Percentiles rank a stretch among this genome's conserved stretches.
Evolutionary conservation across 2,113 vertebrate genomes (phyloP).

Genomic region (Dicerorhinus sumatrensis): DNA sequence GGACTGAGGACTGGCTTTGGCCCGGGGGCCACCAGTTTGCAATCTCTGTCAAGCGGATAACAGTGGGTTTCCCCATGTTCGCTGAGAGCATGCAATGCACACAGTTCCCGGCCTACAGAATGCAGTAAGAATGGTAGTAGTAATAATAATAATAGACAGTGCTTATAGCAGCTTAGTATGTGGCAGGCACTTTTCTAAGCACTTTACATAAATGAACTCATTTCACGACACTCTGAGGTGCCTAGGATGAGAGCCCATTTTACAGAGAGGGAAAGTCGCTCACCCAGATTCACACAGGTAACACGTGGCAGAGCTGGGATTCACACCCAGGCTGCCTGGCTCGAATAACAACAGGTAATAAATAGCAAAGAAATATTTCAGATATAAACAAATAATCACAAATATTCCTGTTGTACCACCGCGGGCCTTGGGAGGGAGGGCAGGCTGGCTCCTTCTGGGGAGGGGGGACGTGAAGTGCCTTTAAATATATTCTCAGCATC

Average conservation of each 20-base stretch:
- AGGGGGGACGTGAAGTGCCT: not conserved
- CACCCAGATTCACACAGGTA: not conserved
- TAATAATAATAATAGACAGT: not conserved
- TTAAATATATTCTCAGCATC: not conserved
- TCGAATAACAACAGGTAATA: not conserved
- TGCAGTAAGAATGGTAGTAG: not conserved
- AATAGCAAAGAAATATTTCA: not conserved
- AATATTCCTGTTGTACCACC: not conserved
- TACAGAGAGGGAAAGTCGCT: not conserved
- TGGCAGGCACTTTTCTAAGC: not conserved
- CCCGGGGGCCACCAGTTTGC: not conserved
- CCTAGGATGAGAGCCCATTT: not conserved
- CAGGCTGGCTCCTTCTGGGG: not conserved
- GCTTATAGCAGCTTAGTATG: not conserved
- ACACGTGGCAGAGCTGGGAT: not conserved
- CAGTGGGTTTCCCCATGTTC: rapidly evolving
- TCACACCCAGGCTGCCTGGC: not conserved
- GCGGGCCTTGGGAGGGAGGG: not conserved
- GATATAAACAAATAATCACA: not conserved
- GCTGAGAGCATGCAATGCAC: rapidly evolving
- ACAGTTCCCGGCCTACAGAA: not conserved
- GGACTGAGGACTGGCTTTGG: not conserved
- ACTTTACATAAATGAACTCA: not conserved
- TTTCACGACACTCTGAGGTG: not conserved
- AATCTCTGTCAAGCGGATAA: not conserved